Evolutionary conservation across 92 coral and sea anemone species (phyloP), one percentile per base, ranked within the genome.

Genomic region (Chrysogorgia sp.): DNA sequence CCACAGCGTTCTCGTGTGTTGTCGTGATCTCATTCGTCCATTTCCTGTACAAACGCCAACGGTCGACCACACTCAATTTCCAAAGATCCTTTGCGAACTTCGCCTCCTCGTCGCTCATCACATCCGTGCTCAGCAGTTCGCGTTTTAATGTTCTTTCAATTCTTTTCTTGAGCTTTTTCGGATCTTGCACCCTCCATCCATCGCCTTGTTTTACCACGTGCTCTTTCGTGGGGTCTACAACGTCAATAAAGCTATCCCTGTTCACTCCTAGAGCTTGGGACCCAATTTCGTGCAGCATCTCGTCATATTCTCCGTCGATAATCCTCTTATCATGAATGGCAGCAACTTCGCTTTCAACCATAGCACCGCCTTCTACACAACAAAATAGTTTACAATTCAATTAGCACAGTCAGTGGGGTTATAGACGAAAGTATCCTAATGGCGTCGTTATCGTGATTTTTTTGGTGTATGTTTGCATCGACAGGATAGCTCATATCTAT

Each of bases 1-100:
- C 83, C 32, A 92, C 58, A 0, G 90, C 85, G 14, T 62, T 50
- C 64, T 86, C 71, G 78, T 87, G 90, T 2, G 31, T 82, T 34
- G 62, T 71, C 3, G 88, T 48, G 53, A 91, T 69, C 25, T 77
- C 76, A 47, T 25, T 55, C 0, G 88, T 71, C 98, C 98, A 93
- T 49, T 88, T 84, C n/a, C 98, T 88, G 67, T 93, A 93, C 84
- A 93, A 76, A 47, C 92, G 86, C 98, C 98, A 93, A 50, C 91
- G 88, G 43, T 93, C 88, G 26, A 63, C 78, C 30, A 61, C 62
- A 7, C 74, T 37, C 41, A 93, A 58, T 2, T 19, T 40, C 93
- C 94, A 91, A 12, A 93, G 82, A 67, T 91, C 83, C 15, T 63
- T 59, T 9, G 85, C 89, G 31, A 76, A 20, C 23, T 15, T 35